Evolutionary conservation across 2,113 vertebrate species (phyloP).

Genomic region (Isurus oxyrinchus): DNA sequence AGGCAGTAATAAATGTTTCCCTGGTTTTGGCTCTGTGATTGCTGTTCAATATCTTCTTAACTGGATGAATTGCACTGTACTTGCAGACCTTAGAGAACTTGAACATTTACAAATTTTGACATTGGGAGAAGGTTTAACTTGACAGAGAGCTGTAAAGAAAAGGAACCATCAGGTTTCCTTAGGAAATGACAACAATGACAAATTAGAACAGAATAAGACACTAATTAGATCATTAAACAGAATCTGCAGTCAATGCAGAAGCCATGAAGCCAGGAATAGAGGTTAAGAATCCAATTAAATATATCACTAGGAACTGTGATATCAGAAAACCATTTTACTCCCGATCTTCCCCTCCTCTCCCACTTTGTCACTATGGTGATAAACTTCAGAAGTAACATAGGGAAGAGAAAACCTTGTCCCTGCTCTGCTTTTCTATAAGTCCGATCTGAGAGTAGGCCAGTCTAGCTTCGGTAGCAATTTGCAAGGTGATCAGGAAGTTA

Average conservation of each 20-base stretch:
- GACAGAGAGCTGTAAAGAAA: not conserved
- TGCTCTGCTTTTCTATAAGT: not conserved
- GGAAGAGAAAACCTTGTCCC: not conserved
- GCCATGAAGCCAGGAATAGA: not conserved
- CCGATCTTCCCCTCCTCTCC: not conserved
- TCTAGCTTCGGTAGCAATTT: not conserved
- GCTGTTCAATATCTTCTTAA: not conserved
- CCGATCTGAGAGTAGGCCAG: not conserved
- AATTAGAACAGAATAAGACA: not conserved
- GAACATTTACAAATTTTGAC: not conserved
- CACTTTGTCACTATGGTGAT: no score
- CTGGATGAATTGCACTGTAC: not conserved
- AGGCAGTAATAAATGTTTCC: not conserved
- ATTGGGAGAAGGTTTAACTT: not conserved
- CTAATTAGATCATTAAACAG: not conserved
- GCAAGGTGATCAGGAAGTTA: not conserved
- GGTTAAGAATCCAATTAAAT: slow-evolving; percentile 22
- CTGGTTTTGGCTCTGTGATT: not conserved
- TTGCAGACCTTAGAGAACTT: not conserved
- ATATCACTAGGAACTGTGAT: not conserved
- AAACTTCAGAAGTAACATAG: not conserved
- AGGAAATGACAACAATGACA: not conserved
- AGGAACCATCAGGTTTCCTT: not conserved
- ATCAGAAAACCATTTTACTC: not conserved
- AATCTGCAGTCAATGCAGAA: not conserved